These are phyloP conservation scores for Buphagus erythrorhynchus DNA, from an alignment of 2,797 vertebrate genomes.

Conservation along the genomic window DNA sequence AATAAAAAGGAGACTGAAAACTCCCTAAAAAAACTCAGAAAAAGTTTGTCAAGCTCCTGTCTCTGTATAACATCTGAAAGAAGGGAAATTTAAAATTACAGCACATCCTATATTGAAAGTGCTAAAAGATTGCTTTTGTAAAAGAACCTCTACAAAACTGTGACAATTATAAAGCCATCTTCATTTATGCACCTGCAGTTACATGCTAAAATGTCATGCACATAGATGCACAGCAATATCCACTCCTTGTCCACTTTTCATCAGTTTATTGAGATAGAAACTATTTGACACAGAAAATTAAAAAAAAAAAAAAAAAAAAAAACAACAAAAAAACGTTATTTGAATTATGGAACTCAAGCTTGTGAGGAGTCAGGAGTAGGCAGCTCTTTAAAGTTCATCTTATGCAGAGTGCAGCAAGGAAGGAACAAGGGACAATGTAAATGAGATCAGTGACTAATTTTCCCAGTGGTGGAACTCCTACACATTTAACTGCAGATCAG, in stretches of 20 bases:
- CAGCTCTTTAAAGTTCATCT: slow-evolving; percentile 33
- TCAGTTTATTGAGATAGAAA: background rate
- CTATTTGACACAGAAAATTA: background rate
- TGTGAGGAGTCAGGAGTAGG: background rate
- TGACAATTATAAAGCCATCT: background rate
- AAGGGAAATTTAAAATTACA: background rate
- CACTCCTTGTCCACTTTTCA: background rate
- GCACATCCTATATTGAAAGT: background rate
- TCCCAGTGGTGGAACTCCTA: slow-evolving; percentile 46
- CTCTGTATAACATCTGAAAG: background rate
- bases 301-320: background rate
- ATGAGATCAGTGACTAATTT: slow-evolving; percentile 55
- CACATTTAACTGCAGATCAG: slow-evolving; percentile 1
- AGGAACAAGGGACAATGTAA: slow-evolving; percentile 33
- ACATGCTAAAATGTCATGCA: background rate
- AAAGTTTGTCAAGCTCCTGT: background rate
- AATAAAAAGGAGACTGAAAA: background rate
- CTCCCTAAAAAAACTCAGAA: background rate
- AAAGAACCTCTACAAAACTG: background rate
- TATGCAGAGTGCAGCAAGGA: background rate
- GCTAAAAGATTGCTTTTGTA: background rate
- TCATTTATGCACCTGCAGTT: background rate
- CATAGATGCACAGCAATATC: background rate
- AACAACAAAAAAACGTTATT: background rate
- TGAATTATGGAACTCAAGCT: background rate